Conservation (phyloP, 2,888 invertebrate species). For the Crioceris asparagi region DNA sequence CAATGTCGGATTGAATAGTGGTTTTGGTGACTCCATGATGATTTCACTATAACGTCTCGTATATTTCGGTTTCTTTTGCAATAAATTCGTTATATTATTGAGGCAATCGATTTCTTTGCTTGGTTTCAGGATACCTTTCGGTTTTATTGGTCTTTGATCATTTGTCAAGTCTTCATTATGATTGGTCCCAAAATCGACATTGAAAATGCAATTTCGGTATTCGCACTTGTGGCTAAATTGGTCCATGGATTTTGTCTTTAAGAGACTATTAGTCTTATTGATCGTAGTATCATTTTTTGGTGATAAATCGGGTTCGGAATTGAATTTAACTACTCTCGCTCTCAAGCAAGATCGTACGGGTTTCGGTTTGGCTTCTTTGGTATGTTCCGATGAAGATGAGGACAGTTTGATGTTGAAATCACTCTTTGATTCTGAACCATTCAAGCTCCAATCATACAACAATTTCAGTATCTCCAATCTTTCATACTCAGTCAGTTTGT, state of each 20-base stretch:
- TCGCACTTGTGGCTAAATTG: slow-evolving; percentile 35
- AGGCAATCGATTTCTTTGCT: slow-evolving; percentile 23
- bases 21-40: slow-evolving; percentile 40
- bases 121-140: slow-evolving; percentile 32
- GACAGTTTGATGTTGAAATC: slow-evolving; percentile 24
- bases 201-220: slow-evolving; percentile 38
- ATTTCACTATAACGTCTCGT: slow-evolving; percentile 44
- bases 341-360: slow-evolving; percentile 17
- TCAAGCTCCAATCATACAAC: slow-evolving; percentile 36
- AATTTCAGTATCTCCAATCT: slow-evolving; percentile 35
- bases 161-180: slow-evolving; percentile 40
- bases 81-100: neutral
- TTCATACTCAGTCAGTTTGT: slow-evolving; percentile 36
- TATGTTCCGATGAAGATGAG: slow-evolving; percentile 10
- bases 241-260: slow-evolving; percentile 15
- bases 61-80: slow-evolving; percentile 25
- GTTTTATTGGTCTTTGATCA: slow-evolving; percentile 33
- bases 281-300: slow-evolving; percentile 22
- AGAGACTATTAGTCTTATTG: slow-evolving; percentile 8
- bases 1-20: slow-evolving; percentile 38
- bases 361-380: slow-evolving; percentile 14
- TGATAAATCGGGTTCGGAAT: slow-evolving; percentile 32
- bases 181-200: slow-evolving; percentile 36
- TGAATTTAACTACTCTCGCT: slow-evolving; percentile 21
- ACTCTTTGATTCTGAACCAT: slow-evolving; percentile 33